phyloP scores from a whole-genome alignment of 1,140 invertebrate genomes.

The Drosophila ambigua region DNA sequence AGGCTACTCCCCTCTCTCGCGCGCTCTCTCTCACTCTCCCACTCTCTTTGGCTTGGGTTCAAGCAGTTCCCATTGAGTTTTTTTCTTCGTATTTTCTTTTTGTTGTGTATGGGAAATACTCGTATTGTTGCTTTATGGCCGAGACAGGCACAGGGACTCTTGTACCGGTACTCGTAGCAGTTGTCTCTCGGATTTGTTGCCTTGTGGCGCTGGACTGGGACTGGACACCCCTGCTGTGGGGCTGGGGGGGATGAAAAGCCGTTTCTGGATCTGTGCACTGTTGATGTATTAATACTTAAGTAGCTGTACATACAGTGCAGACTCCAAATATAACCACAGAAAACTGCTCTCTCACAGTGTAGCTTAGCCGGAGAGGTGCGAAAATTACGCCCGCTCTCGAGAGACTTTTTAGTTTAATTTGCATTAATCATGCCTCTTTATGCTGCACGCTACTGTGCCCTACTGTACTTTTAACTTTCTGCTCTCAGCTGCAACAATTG shows the following conservation, averaged over 20 bases:
- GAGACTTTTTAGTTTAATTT: too few relatives aligned
- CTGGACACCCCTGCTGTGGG: not conserved
- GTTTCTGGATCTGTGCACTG: constrained; percentile 28
- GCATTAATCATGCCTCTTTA: too few relatives aligned
- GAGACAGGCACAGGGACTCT: constrained; percentile 3
- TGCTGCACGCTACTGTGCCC: not conserved
- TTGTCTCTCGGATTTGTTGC: constrained; percentile 3
- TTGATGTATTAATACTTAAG: constrained; percentile 52
- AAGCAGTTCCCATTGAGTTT: not conserved
- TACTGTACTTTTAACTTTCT: constrained; percentile 21
- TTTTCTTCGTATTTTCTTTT: constrained; percentile 3
- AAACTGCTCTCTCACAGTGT: too few relatives aligned
- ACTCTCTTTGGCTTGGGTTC: too few relatives aligned
- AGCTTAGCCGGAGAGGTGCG: too few relatives aligned
- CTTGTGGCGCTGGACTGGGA: not conserved
- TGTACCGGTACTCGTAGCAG: not conserved
- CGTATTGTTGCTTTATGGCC: constrained; percentile 12
- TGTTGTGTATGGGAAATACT: constrained; percentile 6
- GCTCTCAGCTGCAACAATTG: constrained; percentile 34
- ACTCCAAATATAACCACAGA: too few relatives aligned
- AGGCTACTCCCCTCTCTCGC: not conserved
- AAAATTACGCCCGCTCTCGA: too few relatives aligned
- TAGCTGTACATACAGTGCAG: not conserved
- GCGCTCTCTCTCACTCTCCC: not conserved
- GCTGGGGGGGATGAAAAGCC: constrained; percentile 4